phyloP scores from a whole-genome alignment of 2,888 invertebrate genomes.

The Corbicula japonica region DNA sequence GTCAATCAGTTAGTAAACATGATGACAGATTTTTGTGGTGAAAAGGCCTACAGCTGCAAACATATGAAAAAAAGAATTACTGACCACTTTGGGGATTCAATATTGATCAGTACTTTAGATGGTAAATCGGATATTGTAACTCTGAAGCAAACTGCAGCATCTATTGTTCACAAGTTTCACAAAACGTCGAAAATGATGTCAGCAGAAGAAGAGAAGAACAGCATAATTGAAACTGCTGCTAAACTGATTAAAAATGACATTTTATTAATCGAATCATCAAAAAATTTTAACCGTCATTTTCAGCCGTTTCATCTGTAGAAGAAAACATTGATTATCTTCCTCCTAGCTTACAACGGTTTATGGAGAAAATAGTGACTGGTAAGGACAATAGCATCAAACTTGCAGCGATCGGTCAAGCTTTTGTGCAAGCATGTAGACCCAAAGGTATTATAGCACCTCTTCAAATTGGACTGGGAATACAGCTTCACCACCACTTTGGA shows the following conservation, averaged over 20 bases:
- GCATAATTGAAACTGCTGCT: conserved; percentile 15
- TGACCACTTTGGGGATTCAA: conserved; percentile 47
- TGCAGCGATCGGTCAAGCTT: conserved; percentile 61
- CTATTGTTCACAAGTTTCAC: conserved; percentile 40
- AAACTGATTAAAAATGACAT: conserved; percentile 32
- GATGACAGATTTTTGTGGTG: conserved; percentile 39
- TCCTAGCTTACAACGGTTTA: conserved; percentile 42
- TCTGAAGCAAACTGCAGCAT: conserved; percentile 43
- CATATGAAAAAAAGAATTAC: conserved; percentile 52
- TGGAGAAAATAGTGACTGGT: conserved; percentile 36
- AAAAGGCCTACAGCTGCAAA: conserved; percentile 35
- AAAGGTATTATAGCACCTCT: conserved; percentile 62
- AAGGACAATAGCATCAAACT: conserved; percentile 40
- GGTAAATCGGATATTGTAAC: conserved; percentile 52
- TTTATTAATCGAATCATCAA: background rate
- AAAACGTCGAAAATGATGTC: background rate
- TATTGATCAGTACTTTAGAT: conserved; percentile 53
- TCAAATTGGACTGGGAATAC: conserved; percentile 67
- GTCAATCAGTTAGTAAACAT: conserved; percentile 29
- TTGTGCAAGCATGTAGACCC: conserved; percentile 66
- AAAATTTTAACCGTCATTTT: conserved; percentile 5
- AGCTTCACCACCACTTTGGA: conserved; percentile 70
- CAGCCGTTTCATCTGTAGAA: background rate
- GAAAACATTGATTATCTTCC: conserved; percentile 44
- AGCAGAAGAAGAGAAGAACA: conserved; percentile 23